A percentile compares a stretch with the other conserved stretches of the same genome.
Conservation (phyloP, 2,797 vertebrate species). For the Sebastes hubbsi region DNA sequence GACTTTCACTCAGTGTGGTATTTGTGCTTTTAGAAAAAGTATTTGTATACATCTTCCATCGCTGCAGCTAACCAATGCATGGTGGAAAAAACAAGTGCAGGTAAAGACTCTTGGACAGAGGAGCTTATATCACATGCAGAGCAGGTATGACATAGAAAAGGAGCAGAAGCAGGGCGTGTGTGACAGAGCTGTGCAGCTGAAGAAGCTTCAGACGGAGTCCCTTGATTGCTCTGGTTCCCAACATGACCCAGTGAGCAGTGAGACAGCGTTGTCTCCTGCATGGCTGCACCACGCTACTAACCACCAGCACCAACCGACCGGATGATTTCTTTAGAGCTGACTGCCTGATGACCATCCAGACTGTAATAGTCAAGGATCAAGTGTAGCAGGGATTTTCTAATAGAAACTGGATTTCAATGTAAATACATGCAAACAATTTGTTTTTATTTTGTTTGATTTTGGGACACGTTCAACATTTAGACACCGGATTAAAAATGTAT, state of each 20-base stretch:
- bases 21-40: neutral
- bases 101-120: neutral
- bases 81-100: neutral
- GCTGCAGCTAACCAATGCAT: neutral
- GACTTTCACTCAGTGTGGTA: neutral
- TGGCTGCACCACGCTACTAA: neutral
- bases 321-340: neutral
- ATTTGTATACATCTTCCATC: neutral
- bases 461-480: neutral
- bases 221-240: neutral
- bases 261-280: neutral
- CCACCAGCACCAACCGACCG: neutral
- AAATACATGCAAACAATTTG: neutral
- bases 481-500: neutral
- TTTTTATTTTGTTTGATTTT: neutral
- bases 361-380: neutral
- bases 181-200: neutral
- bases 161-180: neutral
- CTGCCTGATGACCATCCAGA: neutral
- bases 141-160: neutral
- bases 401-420: neutral
- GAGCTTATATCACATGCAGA: neutral
- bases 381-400: neutral
- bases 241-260: neutral
- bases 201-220: neutral